A percentile compares a stretch with the other conserved stretches of the same genome.
Evolutionary conservation across 2,888 invertebrate species (phyloP).

Genomic region (Cryptus armator): DNA sequence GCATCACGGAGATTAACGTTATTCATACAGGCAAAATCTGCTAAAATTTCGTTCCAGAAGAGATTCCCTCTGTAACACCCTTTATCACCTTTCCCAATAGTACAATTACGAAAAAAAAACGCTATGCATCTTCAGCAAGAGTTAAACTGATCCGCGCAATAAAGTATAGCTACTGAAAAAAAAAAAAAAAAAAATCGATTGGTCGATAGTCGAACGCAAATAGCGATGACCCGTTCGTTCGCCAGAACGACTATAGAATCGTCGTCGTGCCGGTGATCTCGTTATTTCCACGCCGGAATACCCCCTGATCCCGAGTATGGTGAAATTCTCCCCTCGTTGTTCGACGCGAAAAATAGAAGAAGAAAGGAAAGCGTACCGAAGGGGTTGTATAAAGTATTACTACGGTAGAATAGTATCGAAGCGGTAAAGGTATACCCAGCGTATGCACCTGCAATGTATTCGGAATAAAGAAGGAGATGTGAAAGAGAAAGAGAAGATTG

Average conservation of each 20-base stretch:
- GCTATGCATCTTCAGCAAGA: too few species aligned
- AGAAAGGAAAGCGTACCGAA: slow-evolving; percentile 21
- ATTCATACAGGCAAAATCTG: too few species aligned
- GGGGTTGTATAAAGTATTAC: slow-evolving; percentile 36
- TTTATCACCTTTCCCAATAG: too few species aligned
- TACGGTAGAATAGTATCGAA: slow-evolving; percentile 26
- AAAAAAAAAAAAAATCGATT: not conserved
- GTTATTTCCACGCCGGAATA: slow-evolving; percentile 20
- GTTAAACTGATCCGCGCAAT: too few species aligned
- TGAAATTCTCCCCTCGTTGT: not conserved
- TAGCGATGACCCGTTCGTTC: not conserved
- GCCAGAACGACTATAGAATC: not conserved
- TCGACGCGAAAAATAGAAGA: slow-evolving; percentile 10
- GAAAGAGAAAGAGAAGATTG: slow-evolving; percentile 11
- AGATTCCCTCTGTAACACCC: too few species aligned
- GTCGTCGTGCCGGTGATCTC: slow-evolving; percentile 8
- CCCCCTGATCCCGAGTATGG: not conserved
- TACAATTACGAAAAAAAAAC: too few species aligned
- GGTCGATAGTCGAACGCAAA: not conserved
- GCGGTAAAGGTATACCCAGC: slow-evolving; percentile 3
- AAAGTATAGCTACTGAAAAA: not conserved
- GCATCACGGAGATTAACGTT: too few species aligned
- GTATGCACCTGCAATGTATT: not conserved
- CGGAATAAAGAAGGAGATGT: slow-evolving; percentile 18
- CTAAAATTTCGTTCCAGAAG: too few species aligned